These are phyloP conservation scores for Chorisops tibialis DNA, from an alignment of 2,888 invertebrate genomes.

Conservation along the genomic window DNA sequence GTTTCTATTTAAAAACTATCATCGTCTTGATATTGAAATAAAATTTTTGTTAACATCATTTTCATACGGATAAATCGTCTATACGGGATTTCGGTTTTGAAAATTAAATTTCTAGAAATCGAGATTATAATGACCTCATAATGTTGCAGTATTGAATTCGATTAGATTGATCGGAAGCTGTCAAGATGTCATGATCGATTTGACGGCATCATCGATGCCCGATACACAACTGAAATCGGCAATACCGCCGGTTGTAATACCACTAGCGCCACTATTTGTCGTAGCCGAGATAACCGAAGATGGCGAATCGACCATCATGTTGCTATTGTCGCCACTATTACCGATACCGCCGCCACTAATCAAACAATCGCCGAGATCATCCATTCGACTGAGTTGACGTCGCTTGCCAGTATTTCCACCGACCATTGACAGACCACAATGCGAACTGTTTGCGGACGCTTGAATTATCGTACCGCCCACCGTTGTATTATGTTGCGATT, in stretches of 20 bases:
- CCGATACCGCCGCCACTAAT: slow-evolving; percentile 39
- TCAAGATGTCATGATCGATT: slow-evolving; percentile 56
- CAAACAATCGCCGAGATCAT: slow-evolving; percentile 49
- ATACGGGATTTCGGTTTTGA: no score
- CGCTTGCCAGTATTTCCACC: slow-evolving; percentile 14
- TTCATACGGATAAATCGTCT: no score
- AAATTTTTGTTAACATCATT: no score
- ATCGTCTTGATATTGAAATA: no score
- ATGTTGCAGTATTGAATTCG: slow-evolving; percentile 35
- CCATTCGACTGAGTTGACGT: slow-evolving; percentile 36
- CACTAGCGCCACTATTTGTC: slow-evolving; percentile 31
- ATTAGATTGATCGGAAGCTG: slow-evolving; percentile 37
- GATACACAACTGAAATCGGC: slow-evolving; percentile 51
- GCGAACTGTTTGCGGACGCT: not conserved
- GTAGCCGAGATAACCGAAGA: slow-evolving; percentile 34
- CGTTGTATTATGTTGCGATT: slow-evolving; percentile 23
- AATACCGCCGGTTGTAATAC: slow-evolving; percentile 26
- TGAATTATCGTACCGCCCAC: slow-evolving; percentile 28
- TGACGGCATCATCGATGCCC: slow-evolving; percentile 55
- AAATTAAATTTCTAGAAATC: no score
- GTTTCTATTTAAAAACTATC: no score
- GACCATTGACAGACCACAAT: not conserved
- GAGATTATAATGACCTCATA: slow-evolving; percentile 22
- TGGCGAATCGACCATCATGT: slow-evolving; percentile 37
- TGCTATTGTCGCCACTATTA: slow-evolving; percentile 39